These are phyloP conservation scores for Zaprionus davidi DNA, from an alignment of 1,140 invertebrate species.

Conservation along the genomic window DNA sequence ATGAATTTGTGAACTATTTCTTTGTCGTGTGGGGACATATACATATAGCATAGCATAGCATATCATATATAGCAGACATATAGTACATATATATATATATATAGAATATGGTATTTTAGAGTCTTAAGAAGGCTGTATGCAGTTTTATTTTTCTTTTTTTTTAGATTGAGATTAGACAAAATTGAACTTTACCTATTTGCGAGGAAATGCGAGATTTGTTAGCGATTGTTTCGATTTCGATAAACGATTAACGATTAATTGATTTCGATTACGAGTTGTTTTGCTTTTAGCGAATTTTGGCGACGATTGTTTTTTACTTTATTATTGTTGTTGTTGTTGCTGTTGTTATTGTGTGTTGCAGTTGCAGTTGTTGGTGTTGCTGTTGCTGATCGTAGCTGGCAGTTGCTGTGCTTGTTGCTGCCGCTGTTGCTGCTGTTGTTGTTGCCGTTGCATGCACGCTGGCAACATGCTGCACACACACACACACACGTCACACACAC, in stretches of 20 bases:
- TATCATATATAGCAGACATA: neutral
- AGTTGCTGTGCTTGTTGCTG: constrained; percentile 7
- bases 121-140: constrained; percentile 28
- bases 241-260: neutral
- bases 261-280: constrained; percentile 23
- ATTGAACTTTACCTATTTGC: constrained; percentile 76
- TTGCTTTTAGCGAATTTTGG: neutral
- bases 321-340: neutral
- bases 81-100: neutral
- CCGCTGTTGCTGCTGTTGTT: constrained; percentile 7
- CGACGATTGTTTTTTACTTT: constrained; percentile 10
- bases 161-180: constrained; percentile 43
- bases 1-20: constrained; percentile 16
- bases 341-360: neutral
- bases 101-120: neutral
- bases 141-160: constrained; percentile 39
- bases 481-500: constrained; percentile 24
- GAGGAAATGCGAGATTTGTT: constrained; percentile 40
- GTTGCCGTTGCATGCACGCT: constrained; percentile 16
- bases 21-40: constrained; percentile 34
- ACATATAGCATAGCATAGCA: neutral
- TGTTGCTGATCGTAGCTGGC: neutral
- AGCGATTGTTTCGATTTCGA: constrained; percentile 3
- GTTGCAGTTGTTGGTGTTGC: constrained; percentile 7
- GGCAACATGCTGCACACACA: constrained; percentile 38